A percentile compares a stretch with the other conserved stretches of the same genome.
Evolutionary conservation across 2,797 vertebrate species (phyloP).

Genomic region (Crax fasciolata): DNA sequence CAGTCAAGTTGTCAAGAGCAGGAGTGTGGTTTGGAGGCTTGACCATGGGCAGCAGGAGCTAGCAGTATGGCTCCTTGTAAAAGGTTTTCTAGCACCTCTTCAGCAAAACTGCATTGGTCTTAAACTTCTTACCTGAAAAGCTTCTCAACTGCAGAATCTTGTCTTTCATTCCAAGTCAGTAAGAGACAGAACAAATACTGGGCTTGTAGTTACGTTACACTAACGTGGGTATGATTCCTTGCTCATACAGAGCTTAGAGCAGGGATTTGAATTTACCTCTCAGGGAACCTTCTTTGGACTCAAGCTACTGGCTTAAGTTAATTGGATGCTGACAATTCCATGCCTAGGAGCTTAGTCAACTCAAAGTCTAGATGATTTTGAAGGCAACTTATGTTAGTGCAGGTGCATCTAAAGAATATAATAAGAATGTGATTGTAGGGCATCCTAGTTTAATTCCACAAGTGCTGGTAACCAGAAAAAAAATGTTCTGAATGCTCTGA

Average conservation of each 20-base stretch:
- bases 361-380: not conserved
- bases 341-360: not conserved
- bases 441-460: not conserved
- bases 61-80: not conserved
- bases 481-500: not conserved
- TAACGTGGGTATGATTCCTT: not conserved
- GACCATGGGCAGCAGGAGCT: not conserved
- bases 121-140: not conserved
- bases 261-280: not conserved
- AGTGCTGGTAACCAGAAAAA: not conserved
- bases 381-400: not conserved
- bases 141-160: not conserved
- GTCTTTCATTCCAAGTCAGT: not conserved
- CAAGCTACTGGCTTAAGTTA: not conserved
- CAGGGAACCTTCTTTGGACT: not conserved
- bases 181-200: not conserved
- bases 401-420: not conserved
- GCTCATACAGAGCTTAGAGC: not conserved
- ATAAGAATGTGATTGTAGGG: not conserved
- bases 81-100: not conserved
- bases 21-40: not conserved
- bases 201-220: not conserved
- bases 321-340: not conserved
- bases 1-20: not conserved
- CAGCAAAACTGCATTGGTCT: not conserved